Conservation (phyloP, 2,113 vertebrate genomes). For the Emydura subglobosa region DNA sequence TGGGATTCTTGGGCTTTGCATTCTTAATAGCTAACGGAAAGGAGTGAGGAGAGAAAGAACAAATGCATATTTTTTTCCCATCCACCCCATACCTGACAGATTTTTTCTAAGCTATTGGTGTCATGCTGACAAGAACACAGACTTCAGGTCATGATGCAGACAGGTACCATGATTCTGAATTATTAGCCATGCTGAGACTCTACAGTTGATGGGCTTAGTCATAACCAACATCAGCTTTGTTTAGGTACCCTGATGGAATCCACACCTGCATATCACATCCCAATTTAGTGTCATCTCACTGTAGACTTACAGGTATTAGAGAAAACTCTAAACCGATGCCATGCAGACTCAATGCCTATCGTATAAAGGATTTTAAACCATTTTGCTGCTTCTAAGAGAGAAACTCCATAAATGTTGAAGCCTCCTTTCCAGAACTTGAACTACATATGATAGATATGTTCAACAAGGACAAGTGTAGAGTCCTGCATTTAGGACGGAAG, state of each 20-base stretch:
- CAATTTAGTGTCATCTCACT: constrained; percentile 70
- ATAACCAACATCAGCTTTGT: constrained; percentile 56
- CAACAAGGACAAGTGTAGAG: too few relatives aligned
- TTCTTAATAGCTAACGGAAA: not conserved
- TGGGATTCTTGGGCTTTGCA: not conserved
- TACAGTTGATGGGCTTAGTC: not conserved
- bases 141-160: not conserved
- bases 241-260: not conserved
- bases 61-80: not conserved
- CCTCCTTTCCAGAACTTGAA: not conserved
- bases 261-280: constrained; percentile 54
- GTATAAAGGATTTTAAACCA: constrained; percentile 45
- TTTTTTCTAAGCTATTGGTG: not conserved
- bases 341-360: constrained; percentile 56
- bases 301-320: constrained; percentile 17
- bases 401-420: constrained; percentile 6
- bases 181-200: constrained; percentile 6
- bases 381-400: constrained; percentile 62
- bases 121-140: not conserved
- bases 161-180: not conserved
- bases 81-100: fast-evolving
- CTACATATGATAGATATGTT: fast-evolving
- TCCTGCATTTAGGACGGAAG: too few relatives aligned
- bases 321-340: constrained; percentile 58
- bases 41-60: not conserved